Evolutionary conservation across 1,140 invertebrate genomes (phyloP).

Genomic region (Papilio dardanus): DNA sequence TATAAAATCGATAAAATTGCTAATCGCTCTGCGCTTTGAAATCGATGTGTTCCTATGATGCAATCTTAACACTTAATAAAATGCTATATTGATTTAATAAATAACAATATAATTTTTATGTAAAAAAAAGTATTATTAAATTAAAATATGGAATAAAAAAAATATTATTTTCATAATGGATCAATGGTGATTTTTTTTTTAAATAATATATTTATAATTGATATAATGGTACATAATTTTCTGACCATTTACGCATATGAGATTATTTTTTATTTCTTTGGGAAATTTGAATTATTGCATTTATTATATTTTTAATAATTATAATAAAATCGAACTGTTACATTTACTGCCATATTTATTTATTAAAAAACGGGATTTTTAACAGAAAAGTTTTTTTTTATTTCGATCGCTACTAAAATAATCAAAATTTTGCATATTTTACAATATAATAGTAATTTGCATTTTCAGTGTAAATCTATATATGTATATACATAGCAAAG

Average conservation of each 20-base stretch:
- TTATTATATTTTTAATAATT: constrained; percentile 37
- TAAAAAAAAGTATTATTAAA: constrained; percentile 36
- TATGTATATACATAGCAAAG: too few species aligned
- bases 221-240: too few species aligned
- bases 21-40: background rate
- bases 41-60: background rate
- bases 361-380: background rate
- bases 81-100: background rate
- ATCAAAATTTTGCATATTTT: too few species aligned
- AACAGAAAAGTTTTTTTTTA: background rate
- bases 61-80: background rate
- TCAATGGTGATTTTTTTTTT: background rate
- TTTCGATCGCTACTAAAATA: background rate
- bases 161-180: background rate
- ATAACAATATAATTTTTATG: constrained; percentile 14
- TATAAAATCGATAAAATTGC: background rate
- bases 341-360: constrained; percentile 29
- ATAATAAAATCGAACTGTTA: background rate
- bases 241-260: too few species aligned
- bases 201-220: too few species aligned
- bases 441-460: too few species aligned
- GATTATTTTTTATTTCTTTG: constrained; percentile 36
- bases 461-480: too few species aligned
- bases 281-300: constrained; percentile 31
- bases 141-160: constrained; percentile 16